phyloP scores from a whole-genome alignment of 2,888 invertebrate species.

The Ametastegia equiseti region DNA sequence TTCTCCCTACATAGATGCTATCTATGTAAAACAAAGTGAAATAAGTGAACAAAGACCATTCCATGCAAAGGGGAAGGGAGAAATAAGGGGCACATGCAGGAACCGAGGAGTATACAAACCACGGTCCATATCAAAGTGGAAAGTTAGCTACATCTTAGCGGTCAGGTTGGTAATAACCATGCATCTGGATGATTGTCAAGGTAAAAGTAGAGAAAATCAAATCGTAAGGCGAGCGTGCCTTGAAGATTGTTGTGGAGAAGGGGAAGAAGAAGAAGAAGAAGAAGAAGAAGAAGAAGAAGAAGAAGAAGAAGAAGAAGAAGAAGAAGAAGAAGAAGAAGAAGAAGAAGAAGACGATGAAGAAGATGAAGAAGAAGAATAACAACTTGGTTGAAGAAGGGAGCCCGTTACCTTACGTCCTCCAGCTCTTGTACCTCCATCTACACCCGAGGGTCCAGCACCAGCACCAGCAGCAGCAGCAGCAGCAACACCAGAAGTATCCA shows the following conservation, averaged over 20 bases:
- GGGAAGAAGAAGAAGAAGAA: background rate
- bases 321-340: background rate
- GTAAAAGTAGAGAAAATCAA: conserved; percentile 13
- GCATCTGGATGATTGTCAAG: conserved; percentile 46
- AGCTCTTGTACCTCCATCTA: conserved; percentile 28
- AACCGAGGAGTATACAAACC: background rate
- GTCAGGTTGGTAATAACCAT: conserved; percentile 31
- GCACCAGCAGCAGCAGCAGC: too few species aligned
- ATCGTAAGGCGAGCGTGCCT: background rate
- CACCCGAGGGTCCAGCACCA: conserved; percentile 29
- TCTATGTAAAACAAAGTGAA: background rate
- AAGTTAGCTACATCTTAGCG: conserved; percentile 23
- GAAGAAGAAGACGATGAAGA: conserved; percentile 24
- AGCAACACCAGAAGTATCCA: background rate
- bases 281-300: conserved; percentile 23
- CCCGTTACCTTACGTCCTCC: background rate
- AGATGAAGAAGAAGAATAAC: conserved; percentile 15
- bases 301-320: conserved; percentile 17
- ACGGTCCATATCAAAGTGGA: conserved; percentile 13
- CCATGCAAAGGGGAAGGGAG: background rate
- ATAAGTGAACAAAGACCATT: background rate
- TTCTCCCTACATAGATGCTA: too few species aligned
- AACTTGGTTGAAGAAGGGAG: background rate
- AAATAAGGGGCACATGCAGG: too few species aligned
- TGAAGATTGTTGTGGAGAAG: background rate